Evolutionary conservation across 2,888 invertebrate genomes (phyloP), one percentile per base, ranked within the genome.

Genomic region (Hipparchia semele): DNA sequence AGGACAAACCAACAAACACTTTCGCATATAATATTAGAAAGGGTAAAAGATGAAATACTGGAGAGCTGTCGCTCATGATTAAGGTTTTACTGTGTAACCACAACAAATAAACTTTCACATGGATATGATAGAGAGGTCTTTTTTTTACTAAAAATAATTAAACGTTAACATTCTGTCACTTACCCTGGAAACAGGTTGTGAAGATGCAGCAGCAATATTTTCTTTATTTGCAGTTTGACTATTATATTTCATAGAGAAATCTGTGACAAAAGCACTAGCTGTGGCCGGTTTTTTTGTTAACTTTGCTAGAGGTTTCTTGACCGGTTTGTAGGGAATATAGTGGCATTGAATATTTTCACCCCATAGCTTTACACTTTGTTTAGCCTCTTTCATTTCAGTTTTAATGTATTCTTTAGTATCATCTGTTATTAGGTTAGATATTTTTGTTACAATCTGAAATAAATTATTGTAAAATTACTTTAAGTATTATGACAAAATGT

Each of bases 171-270:
- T 2, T 46, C 12, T n/a, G 4, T 62, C 8, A 80, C 77, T 82
- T 81, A 92, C 92, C 82, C 89, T 90, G 70, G 87, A 86, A 58
- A 80, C 84, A 53, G 84, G 73, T 75, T 83, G 82, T 51, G 80
- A 54, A 56, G 70, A 74, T 79, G 77, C 85, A 33, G 72, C 85
- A 33, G 71, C 59, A 51, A 74, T 58, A 76, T 73, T 79, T 33
- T 80, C 76, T 70, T 80, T 83, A 61, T 78, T 80, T 62, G 80
- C 73, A 13, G 68, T 56, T 61, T 72, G 75, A 67, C 75, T 78
- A 10, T 75, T 87, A 82, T 94, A 94, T 75, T 92, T 94, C 94
- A 95, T 94, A 65, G 91, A 92, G 80, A 95, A 94, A 72, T 93
- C 91, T 13, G 86, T 88, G 0, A 94, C 91, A 82, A 91, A 90